Percentiles rank a stretch among this genome's conserved stretches.
Evolutionary conservation across 2,113 vertebrate genomes (phyloP).

Genomic region (Erythrolamprus reginae): DNA sequence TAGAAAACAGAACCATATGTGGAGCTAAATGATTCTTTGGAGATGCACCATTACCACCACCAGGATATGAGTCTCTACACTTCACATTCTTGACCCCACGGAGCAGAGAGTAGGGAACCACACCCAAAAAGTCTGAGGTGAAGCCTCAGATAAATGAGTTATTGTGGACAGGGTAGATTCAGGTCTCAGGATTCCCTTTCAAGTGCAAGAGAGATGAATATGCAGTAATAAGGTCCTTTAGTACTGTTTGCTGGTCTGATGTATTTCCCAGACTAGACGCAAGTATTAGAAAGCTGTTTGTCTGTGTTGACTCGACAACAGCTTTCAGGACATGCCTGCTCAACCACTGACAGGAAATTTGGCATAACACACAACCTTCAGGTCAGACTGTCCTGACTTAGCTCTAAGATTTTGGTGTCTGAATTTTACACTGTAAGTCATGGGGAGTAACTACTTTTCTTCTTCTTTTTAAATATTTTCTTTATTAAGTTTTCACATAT

Average conservation of each 20-base stretch:
- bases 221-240: neutral
- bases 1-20: neutral
- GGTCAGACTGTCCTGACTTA: neutral
- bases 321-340: neutral
- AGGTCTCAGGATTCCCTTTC: neutral
- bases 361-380: neutral
- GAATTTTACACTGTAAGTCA: neutral
- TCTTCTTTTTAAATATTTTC: too few relatives aligned
- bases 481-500: too few relatives aligned
- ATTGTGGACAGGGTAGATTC: neutral
- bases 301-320: neutral
- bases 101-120: neutral
- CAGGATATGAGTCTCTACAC: neutral
- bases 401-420: neutral
- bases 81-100: neutral
- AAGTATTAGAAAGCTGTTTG: neutral
- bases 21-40: neutral
- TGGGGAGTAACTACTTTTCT: neutral
- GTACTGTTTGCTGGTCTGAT: neutral
- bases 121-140: neutral
- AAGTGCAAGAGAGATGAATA: neutral
- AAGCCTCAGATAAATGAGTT: neutral
- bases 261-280: neutral
- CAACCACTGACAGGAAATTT: neutral
- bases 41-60: neutral